Conservation (phyloP, 2,113 vertebrate genomes). For the Gallinago paraguaiae region DNA sequence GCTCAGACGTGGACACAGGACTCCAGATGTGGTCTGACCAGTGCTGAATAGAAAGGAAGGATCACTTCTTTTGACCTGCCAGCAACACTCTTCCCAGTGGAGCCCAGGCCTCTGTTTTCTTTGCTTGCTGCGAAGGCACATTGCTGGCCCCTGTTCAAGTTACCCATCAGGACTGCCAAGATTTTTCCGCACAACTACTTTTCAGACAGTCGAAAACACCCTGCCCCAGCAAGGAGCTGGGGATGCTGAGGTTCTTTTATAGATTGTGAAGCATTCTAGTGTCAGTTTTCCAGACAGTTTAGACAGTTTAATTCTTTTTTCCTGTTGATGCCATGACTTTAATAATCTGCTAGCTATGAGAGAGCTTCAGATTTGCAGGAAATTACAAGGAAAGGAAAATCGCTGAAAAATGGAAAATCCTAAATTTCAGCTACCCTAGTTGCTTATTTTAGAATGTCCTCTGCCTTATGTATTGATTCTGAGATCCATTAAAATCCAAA, state of each 20-base stretch:
- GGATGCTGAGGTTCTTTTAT: not conserved
- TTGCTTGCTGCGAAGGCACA: not conserved
- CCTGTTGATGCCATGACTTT: not conserved
- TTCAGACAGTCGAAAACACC: accelerated
- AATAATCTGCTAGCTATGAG: not conserved
- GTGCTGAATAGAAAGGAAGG: not conserved
- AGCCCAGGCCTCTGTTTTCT: not conserved
- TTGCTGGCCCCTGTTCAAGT: not conserved
- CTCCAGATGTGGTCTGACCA: not conserved
- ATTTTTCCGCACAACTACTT: not conserved
- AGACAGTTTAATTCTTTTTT: not conserved
- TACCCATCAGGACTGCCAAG: not conserved
- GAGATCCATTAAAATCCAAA: not conserved
- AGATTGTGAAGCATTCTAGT: not conserved
- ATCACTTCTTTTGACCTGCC: not conserved
- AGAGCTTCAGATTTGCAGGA: not conserved
- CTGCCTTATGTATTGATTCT: not conserved
- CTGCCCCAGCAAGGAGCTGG: not conserved
- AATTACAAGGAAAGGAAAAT: not conserved
- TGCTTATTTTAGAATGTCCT: not conserved
- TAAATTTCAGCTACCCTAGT: not conserved
- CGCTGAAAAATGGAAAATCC: not conserved
- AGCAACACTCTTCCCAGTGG: not conserved
- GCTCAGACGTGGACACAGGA: not conserved
- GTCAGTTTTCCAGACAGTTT: not conserved